Percentiles rank a stretch among this genome's conserved stretches.
Conservation (phyloP, 2,113 vertebrate species). For the Pithys albifrons region DNA sequence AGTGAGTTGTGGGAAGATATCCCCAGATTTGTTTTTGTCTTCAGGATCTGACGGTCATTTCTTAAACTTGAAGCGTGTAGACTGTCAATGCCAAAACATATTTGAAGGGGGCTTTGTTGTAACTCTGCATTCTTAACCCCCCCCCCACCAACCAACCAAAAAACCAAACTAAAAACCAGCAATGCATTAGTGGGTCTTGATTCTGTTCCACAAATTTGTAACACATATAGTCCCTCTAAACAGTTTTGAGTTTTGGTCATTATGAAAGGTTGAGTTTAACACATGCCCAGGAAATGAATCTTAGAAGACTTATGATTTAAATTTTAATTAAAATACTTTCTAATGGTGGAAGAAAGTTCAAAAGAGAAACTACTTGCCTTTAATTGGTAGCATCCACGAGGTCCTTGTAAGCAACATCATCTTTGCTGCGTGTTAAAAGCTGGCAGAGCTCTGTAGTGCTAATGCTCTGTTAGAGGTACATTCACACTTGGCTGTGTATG, state of each 20-base stretch:
- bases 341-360: neutral
- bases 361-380: neutral
- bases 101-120: neutral
- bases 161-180: neutral
- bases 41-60: neutral
- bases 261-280: neutral
- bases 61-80: neutral
- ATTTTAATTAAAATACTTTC: neutral
- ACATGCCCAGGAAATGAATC: neutral
- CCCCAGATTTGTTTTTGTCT: neutral
- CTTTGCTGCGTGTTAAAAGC: neutral
- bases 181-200: neutral
- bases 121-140: neutral
- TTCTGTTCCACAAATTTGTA: neutral
- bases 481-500: neutral
- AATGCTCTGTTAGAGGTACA: accelerated
- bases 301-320: neutral
- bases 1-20: neutral
- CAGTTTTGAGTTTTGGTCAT: neutral
- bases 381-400: neutral
- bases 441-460: neutral
- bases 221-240: accelerated
- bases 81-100: neutral
- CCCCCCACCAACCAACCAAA: too few relatives aligned
- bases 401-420: neutral